A percentile compares a stretch with the other conserved stretches of the same genome.
Evolutionary conservation across 2,113 vertebrate genomes (phyloP).

Genomic region (Xiphophorus maculatus): DNA sequence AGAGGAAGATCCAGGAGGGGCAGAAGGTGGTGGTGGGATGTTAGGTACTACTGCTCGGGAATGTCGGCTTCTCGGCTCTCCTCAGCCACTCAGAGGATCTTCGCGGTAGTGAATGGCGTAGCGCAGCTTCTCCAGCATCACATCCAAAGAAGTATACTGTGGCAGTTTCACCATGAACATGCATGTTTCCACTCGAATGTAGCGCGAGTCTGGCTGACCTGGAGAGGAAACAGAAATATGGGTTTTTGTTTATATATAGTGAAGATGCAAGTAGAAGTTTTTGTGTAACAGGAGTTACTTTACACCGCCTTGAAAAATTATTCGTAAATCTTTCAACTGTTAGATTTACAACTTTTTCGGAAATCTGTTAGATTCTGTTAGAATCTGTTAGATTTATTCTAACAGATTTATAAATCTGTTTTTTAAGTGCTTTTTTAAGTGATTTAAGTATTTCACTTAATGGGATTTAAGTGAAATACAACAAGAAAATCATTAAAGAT

Average conservation of each 20-base stretch:
- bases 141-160: constrained; percentile 94
- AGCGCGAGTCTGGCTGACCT: constrained; percentile 93
- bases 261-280: neutral
- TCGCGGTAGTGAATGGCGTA: constrained; percentile 98
- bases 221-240: neutral
- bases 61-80: constrained; percentile 26
- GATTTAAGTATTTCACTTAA: too few species aligned
- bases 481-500: too few species aligned
- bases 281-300: too few species aligned
- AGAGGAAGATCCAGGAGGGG: constrained; percentile 24
- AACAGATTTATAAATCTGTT: too few species aligned
- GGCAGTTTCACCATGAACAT: constrained; percentile 99
- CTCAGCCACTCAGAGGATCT: constrained; percentile 96
- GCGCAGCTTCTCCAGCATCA: constrained; percentile 96
- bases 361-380: too few species aligned
- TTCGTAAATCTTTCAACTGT: too few species aligned
- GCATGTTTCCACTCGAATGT: constrained; percentile 97
- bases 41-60: neutral
- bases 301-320: too few species aligned
- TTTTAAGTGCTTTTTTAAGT: too few species aligned
- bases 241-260: neutral
- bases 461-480: too few species aligned
- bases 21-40: neutral
- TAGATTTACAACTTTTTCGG: too few species aligned
- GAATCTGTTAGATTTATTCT: too few species aligned